Evolutionary conservation across 2,113 vertebrate genomes (phyloP).

Genomic region (Passer domesticus): DNA sequence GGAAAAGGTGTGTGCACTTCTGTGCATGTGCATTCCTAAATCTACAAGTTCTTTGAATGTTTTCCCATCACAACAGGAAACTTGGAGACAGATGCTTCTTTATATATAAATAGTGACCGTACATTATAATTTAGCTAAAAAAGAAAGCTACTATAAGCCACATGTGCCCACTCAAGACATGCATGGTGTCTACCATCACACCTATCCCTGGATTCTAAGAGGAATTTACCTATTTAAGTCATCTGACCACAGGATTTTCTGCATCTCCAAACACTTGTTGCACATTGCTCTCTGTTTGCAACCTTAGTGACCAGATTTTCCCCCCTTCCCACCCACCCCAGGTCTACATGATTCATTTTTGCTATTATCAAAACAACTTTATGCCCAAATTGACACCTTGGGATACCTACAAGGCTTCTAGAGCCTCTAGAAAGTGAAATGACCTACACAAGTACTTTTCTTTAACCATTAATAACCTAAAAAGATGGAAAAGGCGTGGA

Average conservation of each 20-base stretch:
- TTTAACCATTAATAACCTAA: not conserved
- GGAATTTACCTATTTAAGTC: not conserved
- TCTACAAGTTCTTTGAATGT: not conserved
- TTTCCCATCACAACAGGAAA: not conserved
- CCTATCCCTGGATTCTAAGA: not conserved
- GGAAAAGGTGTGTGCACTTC: not conserved
- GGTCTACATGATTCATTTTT: not conserved
- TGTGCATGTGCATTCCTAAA: not conserved
- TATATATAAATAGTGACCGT: not conserved
- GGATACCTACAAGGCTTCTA: not conserved
- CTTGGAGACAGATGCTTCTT: not conserved
- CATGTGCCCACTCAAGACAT: not conserved
- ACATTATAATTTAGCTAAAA: constrained; percentile 34
- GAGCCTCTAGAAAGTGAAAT: not conserved
- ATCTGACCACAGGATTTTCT: not conserved
- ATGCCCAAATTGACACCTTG: rapidly evolving
- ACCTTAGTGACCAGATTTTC: not conserved
- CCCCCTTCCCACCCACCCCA: rapidly evolving
- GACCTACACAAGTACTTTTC: rapidly evolving
- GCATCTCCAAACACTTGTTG: not conserved
- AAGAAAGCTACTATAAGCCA: not conserved
- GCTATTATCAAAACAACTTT: not conserved
- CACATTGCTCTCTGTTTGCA: not conserved
- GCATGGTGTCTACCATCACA: not conserved
- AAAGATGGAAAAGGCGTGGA: not conserved